Conservation (phyloP, 2,888 invertebrate genomes). For the Ecliptopera silaceata region DNA sequence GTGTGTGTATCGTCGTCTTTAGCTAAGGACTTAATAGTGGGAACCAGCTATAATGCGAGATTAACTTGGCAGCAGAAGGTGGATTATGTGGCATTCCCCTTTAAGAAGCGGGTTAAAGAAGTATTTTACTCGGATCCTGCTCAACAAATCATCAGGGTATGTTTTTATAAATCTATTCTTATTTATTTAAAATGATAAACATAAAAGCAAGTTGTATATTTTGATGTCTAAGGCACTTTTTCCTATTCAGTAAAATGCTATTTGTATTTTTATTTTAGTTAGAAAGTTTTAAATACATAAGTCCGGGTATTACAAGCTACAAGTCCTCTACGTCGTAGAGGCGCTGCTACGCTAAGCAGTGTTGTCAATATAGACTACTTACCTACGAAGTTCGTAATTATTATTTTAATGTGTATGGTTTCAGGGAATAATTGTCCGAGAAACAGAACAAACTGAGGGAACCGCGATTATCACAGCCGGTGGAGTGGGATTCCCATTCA, state of each 20-base stretch:
- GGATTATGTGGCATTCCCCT: constrained; percentile 60
- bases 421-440: constrained; percentile 64
- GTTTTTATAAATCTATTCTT: constrained; percentile 9
- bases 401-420: constrained; percentile 26
- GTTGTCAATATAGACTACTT: too few relatives aligned
- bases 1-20: constrained; percentile 47
- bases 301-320: too few relatives aligned
- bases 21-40: constrained; percentile 57
- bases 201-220: too few relatives aligned
- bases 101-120: constrained; percentile 66
- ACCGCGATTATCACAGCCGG: constrained; percentile 60
- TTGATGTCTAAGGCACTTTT: too few relatives aligned
- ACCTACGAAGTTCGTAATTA: too few relatives aligned
- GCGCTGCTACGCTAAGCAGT: too few relatives aligned
- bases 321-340: too few relatives aligned
- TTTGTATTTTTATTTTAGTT: too few relatives aligned
- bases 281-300: too few relatives aligned
- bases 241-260: too few relatives aligned
- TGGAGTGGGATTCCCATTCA: constrained; percentile 59
- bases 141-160: constrained; percentile 57
- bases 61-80: constrained; percentile 60
- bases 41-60: constrained; percentile 55
- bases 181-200: too few relatives aligned
- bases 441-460: constrained; percentile 50
- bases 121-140: constrained; percentile 60